Base-by-base conservation (phyloP, 1,140 invertebrate species). In the Mactra quadrangularis region DNA sequence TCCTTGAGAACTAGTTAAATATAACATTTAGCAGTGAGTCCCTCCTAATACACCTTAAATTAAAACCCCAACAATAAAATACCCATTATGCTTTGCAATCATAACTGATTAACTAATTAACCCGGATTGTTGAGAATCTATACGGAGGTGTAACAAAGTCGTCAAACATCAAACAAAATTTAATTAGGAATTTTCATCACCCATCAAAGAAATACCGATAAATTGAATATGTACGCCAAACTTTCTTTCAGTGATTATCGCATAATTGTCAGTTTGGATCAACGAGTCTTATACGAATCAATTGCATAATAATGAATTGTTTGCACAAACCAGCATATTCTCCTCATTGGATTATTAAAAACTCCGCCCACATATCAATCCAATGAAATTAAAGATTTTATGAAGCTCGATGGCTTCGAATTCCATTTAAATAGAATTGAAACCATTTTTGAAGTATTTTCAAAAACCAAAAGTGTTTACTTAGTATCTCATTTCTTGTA, bases 301-400 rank as follows among this genome's bases (percentile, higher is more conserved):
- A 79, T 79, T 79, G 68, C 41, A 33, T 59, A 57, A 79, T 66
- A 70, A 79, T 79, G 53, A 47, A 45, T 66, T 79, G 77, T 79
- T 79, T 79, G 77, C 62, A 70, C 52, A 70, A 29, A 79, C 77
- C 70, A 59, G 64, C 50, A 35, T 6, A 59, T 66, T n/a, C 25
- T 59, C 70, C 77, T 52, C 57, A 79, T 79, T 79, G 77, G 77
- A 55, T 70, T 79, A 66, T 68, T 68, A 55, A 62, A 52, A 55
- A 27, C 64, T 47, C 62, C 77, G 77, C 77, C 77, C 52, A 68
- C 64, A 31, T 66, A 70, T 68, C 19, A 79, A 57, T 79, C 77
- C 77, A 79, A 79, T 79, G 45, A 70, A 79, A 79, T 79, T 77
- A 22, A 29, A 66, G 75, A 33, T 64, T 31, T 11, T 41, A n/a